These are phyloP conservation scores for Emydocephalus ijimae DNA, from an alignment of 2,113 vertebrate genomes.

Conservation along the genomic window DNA sequence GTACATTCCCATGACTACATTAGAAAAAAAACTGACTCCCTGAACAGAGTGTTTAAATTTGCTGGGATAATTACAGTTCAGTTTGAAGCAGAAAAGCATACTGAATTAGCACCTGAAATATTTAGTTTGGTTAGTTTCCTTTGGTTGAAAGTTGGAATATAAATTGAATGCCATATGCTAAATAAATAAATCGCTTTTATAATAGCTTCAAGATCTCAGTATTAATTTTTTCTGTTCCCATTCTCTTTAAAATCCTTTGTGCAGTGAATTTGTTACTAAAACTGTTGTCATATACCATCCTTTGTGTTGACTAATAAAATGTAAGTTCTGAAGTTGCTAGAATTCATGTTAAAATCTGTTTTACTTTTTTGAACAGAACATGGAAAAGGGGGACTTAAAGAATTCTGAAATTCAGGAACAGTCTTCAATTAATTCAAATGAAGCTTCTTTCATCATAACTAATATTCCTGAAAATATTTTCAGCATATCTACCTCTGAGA, in stretches of 20 bases:
- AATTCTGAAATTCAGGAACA: slow-evolving; percentile 60
- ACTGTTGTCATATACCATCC: neutral
- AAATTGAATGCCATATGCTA: neutral
- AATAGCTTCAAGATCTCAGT: neutral
- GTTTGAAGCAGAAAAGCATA: neutral
- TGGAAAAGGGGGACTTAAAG: slow-evolving; percentile 54
- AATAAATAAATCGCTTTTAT: neutral
- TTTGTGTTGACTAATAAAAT: neutral
- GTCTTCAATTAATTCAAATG: slow-evolving; percentile 55
- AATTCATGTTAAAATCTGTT: neutral
- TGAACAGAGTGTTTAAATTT: neutral
- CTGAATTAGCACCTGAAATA: neutral
- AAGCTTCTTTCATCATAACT: slow-evolving; percentile 61
- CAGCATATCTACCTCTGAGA: slow-evolving; percentile 89
- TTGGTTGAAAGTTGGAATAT: neutral
- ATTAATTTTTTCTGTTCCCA: neutral
- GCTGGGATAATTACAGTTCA: neutral
- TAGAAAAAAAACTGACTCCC: neutral
- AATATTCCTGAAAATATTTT: slow-evolving; percentile 72
- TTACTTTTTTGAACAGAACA: slow-evolving; percentile 57
- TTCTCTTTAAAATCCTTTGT: neutral
- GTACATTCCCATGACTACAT: neutral
- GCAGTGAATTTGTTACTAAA: neutral
- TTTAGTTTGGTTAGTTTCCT: neutral
- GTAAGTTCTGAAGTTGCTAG: neutral